Percentiles rank a stretch among this genome's conserved stretches.
These are phyloP conservation scores for Steinernema scapterisci DNA, from an alignment of 2,888 invertebrate species.

Conservation along the genomic window DNA sequence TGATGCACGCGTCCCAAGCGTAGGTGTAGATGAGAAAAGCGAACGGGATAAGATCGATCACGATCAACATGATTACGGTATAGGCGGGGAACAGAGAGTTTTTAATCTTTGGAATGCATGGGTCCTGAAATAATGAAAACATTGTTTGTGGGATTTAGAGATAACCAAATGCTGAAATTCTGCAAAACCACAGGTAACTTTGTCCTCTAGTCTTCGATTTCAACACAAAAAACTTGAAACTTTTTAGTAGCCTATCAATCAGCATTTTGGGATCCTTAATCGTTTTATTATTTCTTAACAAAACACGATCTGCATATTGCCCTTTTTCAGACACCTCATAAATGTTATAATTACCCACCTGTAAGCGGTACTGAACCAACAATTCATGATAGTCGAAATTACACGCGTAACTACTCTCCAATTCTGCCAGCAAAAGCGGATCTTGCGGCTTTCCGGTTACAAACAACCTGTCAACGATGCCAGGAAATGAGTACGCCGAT, in stretches of 20 bases:
- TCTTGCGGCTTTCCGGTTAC: slow-evolving; percentile 24
- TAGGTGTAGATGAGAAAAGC: slow-evolving; percentile 56
- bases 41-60: slow-evolving; percentile 62
- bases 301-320: no score
- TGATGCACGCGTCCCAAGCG: slow-evolving; percentile 60
- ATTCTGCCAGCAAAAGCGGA: slow-evolving; percentile 12
- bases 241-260: no score
- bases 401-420: slow-evolving; percentile 52
- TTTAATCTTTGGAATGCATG: slow-evolving; percentile 63
- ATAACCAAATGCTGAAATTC: no score
- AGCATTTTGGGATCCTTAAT: no score
- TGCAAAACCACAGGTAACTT: no score
- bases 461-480: slow-evolving; percentile 60
- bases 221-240: no score
- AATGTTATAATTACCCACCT: slow-evolving; percentile 36
- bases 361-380: slow-evolving; percentile 50
- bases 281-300: no score
- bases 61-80: slow-evolving; percentile 58
- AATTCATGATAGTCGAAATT: slow-evolving; percentile 53
- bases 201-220: no score
- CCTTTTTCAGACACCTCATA: not conserved
- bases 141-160: not conserved
- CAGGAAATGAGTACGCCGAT: slow-evolving; percentile 56
- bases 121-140: slow-evolving; percentile 43
- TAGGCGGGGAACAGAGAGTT: slow-evolving; percentile 60